Evolutionary conservation across 1,140 invertebrate species (phyloP), one percentile per base, ranked within the genome.

Genomic region (Drosophila arawakana): DNA sequence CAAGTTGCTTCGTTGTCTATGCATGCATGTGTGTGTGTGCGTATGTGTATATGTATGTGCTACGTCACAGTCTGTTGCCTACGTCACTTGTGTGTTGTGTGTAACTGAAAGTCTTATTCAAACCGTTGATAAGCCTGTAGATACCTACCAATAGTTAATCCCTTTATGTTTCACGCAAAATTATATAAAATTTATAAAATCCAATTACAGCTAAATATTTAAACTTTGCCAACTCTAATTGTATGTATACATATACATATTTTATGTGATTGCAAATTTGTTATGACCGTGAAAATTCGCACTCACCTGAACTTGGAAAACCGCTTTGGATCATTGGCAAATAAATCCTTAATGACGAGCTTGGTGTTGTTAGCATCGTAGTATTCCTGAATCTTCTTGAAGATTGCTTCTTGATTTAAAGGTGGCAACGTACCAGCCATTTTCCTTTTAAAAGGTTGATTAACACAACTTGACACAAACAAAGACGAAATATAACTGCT

Each of bases 241-340:
- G n/a, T 50, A 50, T 25, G 10, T 30, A 25, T 44, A 35, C 4
- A 7, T 54, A 30, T 44, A 37, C 43, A 34, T 50, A 47, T 52
- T 30, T 30, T 30, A 5, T 30, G 10, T 44, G 49, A 39, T 30
- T 34, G 10, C 35, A 41, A 7, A 44, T 67, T 39, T n/a, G 13
- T 8, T 44, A 34, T 65, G 54, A 61, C 47, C 47, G 49, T 77
- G 58, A 68, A 66, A 72, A 47, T 37, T 68, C n/a, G 52, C 49
- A 63, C 77, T 89, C 93, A 97, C 97, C 96, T 97, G 92, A 95
- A 96, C 91, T 97, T 97, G 30, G 96, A 93, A 89, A 98, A 98
- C 35, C 97, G 94, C 39, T 95, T 93, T 0, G 95, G 91, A 93
- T 98, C 96, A 77, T 95, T 92, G 72, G 95, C 93, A 79, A 98